phyloP scores from a whole-genome alignment of 2,113 vertebrate genomes.

The Dromiciops gliroides region DNA sequence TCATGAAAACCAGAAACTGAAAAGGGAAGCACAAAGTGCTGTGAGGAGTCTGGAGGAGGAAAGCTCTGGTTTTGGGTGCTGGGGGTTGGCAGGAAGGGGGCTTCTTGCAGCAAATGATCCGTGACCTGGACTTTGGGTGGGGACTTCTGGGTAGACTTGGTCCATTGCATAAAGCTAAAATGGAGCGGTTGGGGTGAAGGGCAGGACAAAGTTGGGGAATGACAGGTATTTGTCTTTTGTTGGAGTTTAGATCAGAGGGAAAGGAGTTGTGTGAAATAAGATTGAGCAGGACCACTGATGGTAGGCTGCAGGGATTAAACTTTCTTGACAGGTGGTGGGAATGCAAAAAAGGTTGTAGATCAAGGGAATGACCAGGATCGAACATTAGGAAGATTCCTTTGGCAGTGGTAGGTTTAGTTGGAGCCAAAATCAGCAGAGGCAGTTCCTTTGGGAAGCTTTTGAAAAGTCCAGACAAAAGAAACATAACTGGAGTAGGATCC shows the following conservation, averaged over 20 bases:
- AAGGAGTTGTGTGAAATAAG: not conserved
- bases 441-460: not conserved
- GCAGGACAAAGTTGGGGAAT: not conserved
- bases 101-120: not conserved
- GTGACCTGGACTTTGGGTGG: too few species aligned
- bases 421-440: not conserved
- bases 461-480: not conserved
- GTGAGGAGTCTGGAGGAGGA: not conserved
- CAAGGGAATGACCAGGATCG: not conserved
- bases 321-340: not conserved
- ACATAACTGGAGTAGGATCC: not conserved
- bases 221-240: not conserved
- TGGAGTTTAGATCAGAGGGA: not conserved
- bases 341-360: not conserved
- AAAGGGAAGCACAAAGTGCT: not conserved
- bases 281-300: not conserved
- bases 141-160: not conserved
- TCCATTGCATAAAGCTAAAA: not conserved
- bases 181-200: not conserved
- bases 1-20: not conserved
- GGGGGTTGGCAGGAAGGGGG: not conserved
- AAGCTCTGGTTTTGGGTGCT: not conserved
- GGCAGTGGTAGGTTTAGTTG: not conserved
- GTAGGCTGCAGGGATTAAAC: not conserved
- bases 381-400: not conserved